phyloP scores from a whole-genome alignment of 2,888 invertebrate genomes.

The Lamellibrachia satsuma region DNA sequence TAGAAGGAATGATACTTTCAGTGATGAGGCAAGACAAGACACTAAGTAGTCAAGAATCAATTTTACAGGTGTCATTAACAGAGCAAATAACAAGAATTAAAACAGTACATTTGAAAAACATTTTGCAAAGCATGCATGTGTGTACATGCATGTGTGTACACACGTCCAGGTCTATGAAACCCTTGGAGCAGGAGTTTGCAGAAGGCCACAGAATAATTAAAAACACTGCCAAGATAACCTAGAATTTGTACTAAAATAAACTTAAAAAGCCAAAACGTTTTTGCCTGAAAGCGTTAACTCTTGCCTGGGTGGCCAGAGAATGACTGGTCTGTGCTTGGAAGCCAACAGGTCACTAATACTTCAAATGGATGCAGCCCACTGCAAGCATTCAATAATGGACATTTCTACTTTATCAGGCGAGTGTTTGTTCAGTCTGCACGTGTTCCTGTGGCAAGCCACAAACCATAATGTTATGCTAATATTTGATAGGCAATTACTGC shows the following conservation, averaged over 20 bases:
- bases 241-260: neutral
- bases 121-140: neutral
- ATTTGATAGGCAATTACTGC: neutral
- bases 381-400: neutral
- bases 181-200: neutral
- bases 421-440: neutral
- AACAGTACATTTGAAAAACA: neutral
- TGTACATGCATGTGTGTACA: too few species aligned
- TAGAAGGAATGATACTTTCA: neutral
- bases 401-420: neutral
- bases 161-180: neutral
- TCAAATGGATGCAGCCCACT: neutral
- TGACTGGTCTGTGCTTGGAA: neutral
- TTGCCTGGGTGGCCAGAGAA: neutral
- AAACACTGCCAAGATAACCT: neutral
- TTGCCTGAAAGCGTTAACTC: neutral
- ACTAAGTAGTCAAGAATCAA: neutral
- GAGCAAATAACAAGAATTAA: neutral
- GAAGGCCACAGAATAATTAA: neutral
- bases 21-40: neutral
- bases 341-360: neutral
- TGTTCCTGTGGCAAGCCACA: neutral
- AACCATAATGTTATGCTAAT: neutral
- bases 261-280: neutral
- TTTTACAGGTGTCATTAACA: neutral